phyloP scores from a whole-genome alignment of 2,797 vertebrate species.

The Nannoperca australis region DNA sequence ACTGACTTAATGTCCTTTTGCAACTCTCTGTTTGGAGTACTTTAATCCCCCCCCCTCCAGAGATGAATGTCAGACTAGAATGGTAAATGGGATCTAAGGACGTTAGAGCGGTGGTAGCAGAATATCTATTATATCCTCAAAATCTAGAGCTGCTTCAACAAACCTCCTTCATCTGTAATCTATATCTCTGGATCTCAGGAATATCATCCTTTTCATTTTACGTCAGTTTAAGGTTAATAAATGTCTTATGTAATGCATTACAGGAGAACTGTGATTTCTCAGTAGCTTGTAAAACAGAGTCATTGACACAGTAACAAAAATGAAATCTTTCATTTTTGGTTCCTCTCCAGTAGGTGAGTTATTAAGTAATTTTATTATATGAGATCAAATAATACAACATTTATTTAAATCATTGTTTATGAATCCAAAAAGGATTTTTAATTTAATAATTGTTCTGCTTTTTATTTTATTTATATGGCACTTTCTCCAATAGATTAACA shows the following conservation, averaged over 20 bases:
- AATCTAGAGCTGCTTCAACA: neutral
- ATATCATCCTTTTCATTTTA: neutral
- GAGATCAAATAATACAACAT: neutral
- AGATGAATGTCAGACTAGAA: slow-evolving; percentile 4
- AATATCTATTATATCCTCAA: neutral
- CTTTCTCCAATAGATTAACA: neutral
- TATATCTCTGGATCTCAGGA: neutral
- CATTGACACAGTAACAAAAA: neutral
- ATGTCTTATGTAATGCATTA: neutral
- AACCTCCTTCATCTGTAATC: neutral
- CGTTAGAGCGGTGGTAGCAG: neutral
- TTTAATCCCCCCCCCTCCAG: neutral
- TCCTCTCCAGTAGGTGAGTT: neutral
- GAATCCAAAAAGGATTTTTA: no score
- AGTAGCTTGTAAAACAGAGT: neutral
- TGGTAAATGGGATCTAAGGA: neutral
- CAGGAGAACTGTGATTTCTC: neutral
- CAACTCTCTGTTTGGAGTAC: neutral
- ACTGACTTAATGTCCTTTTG: neutral
- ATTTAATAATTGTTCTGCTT: no score
- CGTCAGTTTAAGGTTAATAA: neutral
- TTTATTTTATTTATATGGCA: no score
- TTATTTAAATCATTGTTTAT: neutral
- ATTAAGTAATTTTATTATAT: neutral
- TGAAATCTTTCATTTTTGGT: neutral